Percentiles rank a stretch among this genome's conserved stretches.
Evolutionary conservation across 2,797 vertebrate species (phyloP).

Genomic region (Chaenodraco wilsoni): DNA sequence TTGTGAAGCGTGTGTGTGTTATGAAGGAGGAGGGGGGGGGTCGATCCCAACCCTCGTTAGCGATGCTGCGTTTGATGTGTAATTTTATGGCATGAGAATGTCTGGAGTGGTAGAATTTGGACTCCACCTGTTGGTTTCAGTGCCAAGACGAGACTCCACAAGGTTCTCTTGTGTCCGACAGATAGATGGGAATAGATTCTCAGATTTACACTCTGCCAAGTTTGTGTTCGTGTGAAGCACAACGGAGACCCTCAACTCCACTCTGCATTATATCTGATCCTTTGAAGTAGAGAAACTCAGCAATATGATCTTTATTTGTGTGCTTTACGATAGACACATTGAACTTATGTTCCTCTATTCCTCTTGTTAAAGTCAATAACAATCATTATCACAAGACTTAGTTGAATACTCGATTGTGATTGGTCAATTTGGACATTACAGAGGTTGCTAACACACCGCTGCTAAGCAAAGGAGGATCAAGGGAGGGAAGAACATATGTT

Average conservation of each 20-base stretch:
- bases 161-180: slow-evolving; percentile 40
- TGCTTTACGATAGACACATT: neutral
- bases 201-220: slow-evolving; percentile 40
- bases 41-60: slow-evolving; percentile 77
- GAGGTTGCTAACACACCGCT: no score
- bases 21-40: slow-evolving; percentile 33
- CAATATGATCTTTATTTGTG: no score
- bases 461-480: no score
- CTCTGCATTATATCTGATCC: slow-evolving; percentile 6
- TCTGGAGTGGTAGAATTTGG: slow-evolving; percentile 72
- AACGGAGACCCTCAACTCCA: slow-evolving; percentile 28
- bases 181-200: slow-evolving; percentile 57
- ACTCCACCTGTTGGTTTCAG: slow-evolving; percentile 76
- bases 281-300: neutral
- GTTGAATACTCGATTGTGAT: no score
- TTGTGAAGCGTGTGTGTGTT: slow-evolving; percentile 66
- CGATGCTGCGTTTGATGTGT: slow-evolving; percentile 83
- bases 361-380: neutral
- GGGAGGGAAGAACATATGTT: no score
- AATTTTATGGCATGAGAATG: slow-evolving; percentile 82
- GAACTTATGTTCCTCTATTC: neutral
- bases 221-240: slow-evolving; percentile 29
- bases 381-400: neutral
- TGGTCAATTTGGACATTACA: no score
- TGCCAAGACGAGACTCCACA: slow-evolving; percentile 70